A percentile compares a stretch with the other conserved stretches of the same genome.
Conservation (phyloP, 2,888 invertebrate genomes). For the Archaeoteleia sp. region DNA sequence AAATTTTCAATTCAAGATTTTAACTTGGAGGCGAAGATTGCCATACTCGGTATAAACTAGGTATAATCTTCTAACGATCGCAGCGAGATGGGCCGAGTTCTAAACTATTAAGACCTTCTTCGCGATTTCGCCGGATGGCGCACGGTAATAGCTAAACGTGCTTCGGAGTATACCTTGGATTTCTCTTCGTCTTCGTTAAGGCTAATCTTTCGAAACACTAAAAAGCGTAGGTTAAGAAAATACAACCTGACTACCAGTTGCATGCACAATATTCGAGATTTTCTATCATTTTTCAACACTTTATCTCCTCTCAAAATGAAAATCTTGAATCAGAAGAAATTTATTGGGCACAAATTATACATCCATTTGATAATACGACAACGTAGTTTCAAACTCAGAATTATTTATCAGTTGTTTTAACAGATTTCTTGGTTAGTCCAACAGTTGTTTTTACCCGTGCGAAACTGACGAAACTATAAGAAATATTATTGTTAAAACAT, state of each 20-base stretch:
- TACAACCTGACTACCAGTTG: slow-evolving; percentile 40
- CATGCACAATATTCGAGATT: too few relatives aligned
- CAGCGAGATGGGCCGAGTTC: slow-evolving; percentile 55
- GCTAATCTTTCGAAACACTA: slow-evolving; percentile 59
- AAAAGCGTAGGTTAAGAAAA: slow-evolving; percentile 24
- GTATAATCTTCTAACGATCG: slow-evolving; percentile 56
- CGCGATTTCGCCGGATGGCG: slow-evolving; percentile 39
- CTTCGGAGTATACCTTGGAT: slow-evolving; percentile 48
- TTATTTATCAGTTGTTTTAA: too few relatives aligned
- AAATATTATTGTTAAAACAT: too few relatives aligned
- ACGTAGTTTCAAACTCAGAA: too few relatives aligned
- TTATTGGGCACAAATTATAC: too few relatives aligned
- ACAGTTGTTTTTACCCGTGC: too few relatives aligned
- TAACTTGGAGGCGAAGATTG: slow-evolving; percentile 30
- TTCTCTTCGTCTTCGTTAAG: slow-evolving; percentile 61
- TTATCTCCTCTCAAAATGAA: too few relatives aligned
- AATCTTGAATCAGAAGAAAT: too few relatives aligned
- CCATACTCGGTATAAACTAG: slow-evolving; percentile 32
- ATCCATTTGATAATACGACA: too few relatives aligned
- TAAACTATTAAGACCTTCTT: slow-evolving; percentile 60
- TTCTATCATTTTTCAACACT: too few relatives aligned
- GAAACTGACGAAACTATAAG: too few relatives aligned
- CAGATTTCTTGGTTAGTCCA: too few relatives aligned
- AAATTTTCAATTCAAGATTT: slow-evolving; percentile 39
- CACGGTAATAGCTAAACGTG: slow-evolving; percentile 49